These are phyloP conservation scores for Nasonovia ribisnigri DNA, from an alignment of 2,888 invertebrate genomes.

Conservation along the genomic window DNA sequence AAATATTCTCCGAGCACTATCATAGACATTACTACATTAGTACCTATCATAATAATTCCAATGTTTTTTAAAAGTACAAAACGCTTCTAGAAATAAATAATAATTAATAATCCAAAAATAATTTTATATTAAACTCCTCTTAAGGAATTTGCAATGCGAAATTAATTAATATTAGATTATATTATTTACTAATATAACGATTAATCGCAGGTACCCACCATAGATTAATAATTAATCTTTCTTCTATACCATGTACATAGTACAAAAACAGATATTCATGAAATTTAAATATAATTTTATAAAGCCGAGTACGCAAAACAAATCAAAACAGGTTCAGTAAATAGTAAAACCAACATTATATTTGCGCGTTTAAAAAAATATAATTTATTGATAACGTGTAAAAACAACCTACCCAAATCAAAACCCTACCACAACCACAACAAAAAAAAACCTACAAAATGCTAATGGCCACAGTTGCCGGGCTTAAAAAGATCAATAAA, in stretches of 20 bases:
- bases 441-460: too few species aligned
- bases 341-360: background rate
- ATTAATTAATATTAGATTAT: background rate
- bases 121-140: background rate
- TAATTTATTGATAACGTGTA: slow-evolving; percentile 20
- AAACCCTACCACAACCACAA: too few species aligned
- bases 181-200: background rate
- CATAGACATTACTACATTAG: background rate
- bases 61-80: background rate
- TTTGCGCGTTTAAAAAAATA: background rate
- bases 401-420: too few species aligned
- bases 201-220: background rate
- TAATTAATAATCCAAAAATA: slow-evolving; percentile 1
- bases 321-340: slow-evolving; percentile 21
- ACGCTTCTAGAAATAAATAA: background rate
- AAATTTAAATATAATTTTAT: background rate
- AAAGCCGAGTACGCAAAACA: background rate
- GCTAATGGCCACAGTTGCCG: too few species aligned
- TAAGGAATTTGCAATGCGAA: background rate
- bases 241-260: background rate
- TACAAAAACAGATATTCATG: background rate
- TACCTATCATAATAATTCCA: background rate
- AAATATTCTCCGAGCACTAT: background rate
- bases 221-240: slow-evolving; percentile 14
- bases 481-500: too few species aligned